Evolutionary conservation across 2,888 invertebrate genomes (phyloP).

Genomic region (Pegoplata infirma): DNA sequence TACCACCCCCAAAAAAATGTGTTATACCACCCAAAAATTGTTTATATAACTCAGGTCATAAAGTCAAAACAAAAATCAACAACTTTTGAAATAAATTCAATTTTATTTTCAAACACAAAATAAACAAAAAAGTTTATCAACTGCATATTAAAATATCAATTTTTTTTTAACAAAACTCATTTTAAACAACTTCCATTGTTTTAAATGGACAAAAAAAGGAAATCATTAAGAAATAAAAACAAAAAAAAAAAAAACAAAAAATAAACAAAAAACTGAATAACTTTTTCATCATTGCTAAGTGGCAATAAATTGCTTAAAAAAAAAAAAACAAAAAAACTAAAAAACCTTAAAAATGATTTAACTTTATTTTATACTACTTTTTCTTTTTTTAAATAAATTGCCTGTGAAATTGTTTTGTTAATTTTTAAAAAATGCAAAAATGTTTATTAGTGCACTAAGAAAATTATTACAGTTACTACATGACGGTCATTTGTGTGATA

Average conservation of each 20-base stretch:
- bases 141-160: not conserved
- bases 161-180: not conserved
- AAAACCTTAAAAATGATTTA: not conserved
- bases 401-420: too few relatives aligned
- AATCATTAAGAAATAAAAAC: not conserved
- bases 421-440: too few relatives aligned
- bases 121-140: not conserved
- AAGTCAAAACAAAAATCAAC: not conserved
- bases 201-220: not conserved
- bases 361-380: not conserved
- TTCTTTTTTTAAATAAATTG: not conserved
- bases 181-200: not conserved
- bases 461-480: too few relatives aligned
- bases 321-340: not conserved
- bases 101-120: not conserved
- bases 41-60: not conserved
- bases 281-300: not conserved
- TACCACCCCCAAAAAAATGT: not conserved
- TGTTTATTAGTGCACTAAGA: too few relatives aligned
- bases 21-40: not conserved
- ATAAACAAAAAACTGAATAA: not conserved
- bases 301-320: not conserved
- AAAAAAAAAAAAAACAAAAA: not conserved
- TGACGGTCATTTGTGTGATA: too few relatives aligned
- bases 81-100: not conserved